These are phyloP conservation scores for Germaria angustata DNA, from an alignment of 2,888 invertebrate genomes.

Conservation along the genomic window DNA sequence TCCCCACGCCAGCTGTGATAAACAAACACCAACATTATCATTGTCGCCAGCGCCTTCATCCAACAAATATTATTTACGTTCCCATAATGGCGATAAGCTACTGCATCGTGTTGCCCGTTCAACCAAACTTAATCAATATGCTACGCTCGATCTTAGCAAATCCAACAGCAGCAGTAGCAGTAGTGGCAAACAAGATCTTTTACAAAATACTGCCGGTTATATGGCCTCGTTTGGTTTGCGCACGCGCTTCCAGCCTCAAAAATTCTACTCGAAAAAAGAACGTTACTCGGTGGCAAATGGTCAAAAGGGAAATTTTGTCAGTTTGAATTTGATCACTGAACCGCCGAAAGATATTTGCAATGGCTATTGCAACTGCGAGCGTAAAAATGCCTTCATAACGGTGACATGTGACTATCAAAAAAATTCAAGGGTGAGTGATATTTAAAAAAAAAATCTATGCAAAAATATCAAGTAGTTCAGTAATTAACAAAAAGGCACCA, in stretches of 20 bases:
- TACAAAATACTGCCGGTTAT: conserved; percentile 42
- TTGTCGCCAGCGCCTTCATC: conserved; percentile 6
- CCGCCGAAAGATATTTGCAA: conserved; percentile 68
- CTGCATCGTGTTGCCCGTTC: conserved; percentile 59
- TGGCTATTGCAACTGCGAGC: conserved; percentile 66
- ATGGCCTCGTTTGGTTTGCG: conserved; percentile 65
- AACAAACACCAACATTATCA: conserved; percentile 40
- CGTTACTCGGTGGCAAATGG: background rate
- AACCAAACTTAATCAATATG: conserved; percentile 39
- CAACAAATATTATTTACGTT: conserved; percentile 6
- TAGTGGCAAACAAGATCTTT: conserved; percentile 11
- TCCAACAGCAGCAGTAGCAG: conserved; percentile 19
- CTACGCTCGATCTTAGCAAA: conserved; percentile 8
- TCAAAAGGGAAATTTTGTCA: conserved; percentile 49
- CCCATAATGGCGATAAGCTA: conserved; percentile 48
- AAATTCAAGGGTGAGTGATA: conserved; percentile 66
- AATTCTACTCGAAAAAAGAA: conserved; percentile 61
- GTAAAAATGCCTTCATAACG: conserved; percentile 66
- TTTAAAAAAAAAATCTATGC: background rate
- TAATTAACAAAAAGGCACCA: too few species aligned
- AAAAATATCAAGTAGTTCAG: too few species aligned
- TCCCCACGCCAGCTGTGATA: conserved; percentile 59
- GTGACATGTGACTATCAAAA: conserved; percentile 68
- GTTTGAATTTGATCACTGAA: conserved; percentile 63
- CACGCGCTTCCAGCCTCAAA: conserved; percentile 65